phyloP scores from a whole-genome alignment of 2,113 vertebrate species.

The Morone chrysops region DNA sequence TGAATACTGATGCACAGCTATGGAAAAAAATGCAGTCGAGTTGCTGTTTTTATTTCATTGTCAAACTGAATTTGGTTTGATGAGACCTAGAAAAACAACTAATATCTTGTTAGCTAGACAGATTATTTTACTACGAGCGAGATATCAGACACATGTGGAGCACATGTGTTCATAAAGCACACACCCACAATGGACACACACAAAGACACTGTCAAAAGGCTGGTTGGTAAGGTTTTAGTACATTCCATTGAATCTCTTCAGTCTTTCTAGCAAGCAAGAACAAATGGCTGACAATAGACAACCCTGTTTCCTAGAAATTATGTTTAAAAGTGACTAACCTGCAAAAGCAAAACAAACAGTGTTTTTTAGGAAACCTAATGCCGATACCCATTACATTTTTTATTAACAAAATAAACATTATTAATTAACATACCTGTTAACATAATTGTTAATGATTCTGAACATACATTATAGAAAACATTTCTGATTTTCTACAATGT shows the following conservation, averaged over 20 bases:
- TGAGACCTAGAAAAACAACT: constrained; percentile 52
- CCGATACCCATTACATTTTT: too few species aligned
- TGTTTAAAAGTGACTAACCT: background rate
- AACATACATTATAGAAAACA: too few species aligned
- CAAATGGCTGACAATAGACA: background rate
- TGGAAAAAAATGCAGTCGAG: constrained; percentile 21
- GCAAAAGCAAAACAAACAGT: background rate
- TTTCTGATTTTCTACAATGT: too few species aligned
- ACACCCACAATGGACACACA: constrained; percentile 21
- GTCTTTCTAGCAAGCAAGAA: background rate
- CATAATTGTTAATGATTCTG: too few species aligned
- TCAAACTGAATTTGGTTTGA: constrained; percentile 53
- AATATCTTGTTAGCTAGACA: constrained; percentile 40
- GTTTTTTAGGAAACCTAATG: background rate
- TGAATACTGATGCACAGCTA: constrained; percentile 26
- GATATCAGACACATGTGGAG: constrained; percentile 48
- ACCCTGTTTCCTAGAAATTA: background rate
- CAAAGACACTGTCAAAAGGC: constrained; percentile 4
- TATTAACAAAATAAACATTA: background rate
- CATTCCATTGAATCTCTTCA: background rate
- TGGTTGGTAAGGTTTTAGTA: constrained; percentile 17
- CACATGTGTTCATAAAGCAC: constrained; percentile 46
- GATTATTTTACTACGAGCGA: constrained; percentile 23
- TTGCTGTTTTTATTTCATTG: constrained; percentile 40
- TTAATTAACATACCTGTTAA: too few species aligned